phyloP scores from a whole-genome alignment of 2,113 vertebrate genomes.

The Bos taurus region DNA sequence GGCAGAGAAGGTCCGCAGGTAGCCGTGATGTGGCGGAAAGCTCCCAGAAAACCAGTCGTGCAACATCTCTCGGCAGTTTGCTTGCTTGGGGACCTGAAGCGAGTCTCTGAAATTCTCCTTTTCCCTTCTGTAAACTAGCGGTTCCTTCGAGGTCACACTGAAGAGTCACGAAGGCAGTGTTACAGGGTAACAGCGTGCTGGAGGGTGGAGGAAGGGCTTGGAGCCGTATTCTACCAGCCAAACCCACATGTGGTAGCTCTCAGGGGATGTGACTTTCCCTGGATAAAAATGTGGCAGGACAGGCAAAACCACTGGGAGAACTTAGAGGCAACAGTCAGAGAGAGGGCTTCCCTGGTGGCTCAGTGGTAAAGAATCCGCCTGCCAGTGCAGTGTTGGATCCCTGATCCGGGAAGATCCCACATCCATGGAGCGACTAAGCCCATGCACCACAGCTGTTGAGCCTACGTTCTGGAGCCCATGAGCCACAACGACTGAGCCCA shows the following conservation, averaged over 20 bases:
- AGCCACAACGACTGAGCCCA: background rate
- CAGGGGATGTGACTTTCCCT: background rate
- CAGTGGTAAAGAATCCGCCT: background rate
- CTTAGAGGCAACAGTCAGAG: background rate
- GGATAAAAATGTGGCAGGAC: background rate
- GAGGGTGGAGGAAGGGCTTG: background rate
- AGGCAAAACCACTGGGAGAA: background rate
- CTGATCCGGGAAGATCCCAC: background rate
- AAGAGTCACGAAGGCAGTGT: background rate
- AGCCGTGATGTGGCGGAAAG: background rate
- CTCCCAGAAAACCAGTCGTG: background rate
- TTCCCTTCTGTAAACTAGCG: background rate
- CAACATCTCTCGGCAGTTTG: background rate
- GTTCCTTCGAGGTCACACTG: background rate
- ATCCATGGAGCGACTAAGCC: background rate
- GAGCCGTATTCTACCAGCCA: background rate
- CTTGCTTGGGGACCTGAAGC: background rate
- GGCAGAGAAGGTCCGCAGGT: background rate
- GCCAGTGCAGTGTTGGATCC: background rate
- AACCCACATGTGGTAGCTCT: background rate
- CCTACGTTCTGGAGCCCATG: background rate
- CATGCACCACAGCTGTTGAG: background rate
- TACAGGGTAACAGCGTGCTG: background rate
- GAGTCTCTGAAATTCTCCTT: background rate
- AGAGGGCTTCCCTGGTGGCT: background rate